A percentile compares a stretch with the other conserved stretches of the same genome.
Conservation (phyloP, 2,888 invertebrate genomes). For the Incurvaria masculella region DNA sequence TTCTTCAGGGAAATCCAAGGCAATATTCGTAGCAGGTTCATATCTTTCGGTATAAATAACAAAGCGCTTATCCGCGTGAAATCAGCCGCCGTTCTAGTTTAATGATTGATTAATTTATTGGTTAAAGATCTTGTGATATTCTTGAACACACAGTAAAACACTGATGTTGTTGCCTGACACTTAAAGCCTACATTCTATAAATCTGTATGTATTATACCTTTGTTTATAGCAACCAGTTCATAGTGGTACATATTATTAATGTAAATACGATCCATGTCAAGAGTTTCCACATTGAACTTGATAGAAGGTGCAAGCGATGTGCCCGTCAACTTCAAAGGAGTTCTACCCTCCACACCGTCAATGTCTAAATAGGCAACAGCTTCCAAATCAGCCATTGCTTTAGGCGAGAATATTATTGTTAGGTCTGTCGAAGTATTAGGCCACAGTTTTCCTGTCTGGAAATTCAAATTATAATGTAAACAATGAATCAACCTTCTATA, state of each 20-base stretch:
- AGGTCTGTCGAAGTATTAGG: conserved; percentile 52
- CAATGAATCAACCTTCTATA: too few species aligned
- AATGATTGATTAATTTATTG: too few species aligned
- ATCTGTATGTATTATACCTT: too few species aligned
- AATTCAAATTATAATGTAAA: conserved; percentile 3
- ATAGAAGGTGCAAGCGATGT: conserved; percentile 57
- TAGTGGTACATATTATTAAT: conserved; percentile 57
- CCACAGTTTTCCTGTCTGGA: conserved; percentile 58
- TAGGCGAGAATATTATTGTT: conserved; percentile 54
- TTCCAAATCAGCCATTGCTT: conserved; percentile 45
- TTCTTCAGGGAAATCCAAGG: too few species aligned
- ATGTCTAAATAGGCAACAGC: conserved; percentile 57
- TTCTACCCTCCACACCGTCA: conserved; percentile 49
- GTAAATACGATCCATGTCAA: conserved; percentile 57
- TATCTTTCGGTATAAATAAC: too few species aligned
- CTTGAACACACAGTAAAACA: too few species aligned
- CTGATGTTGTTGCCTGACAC: too few species aligned
- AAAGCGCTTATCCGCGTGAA: too few species aligned
- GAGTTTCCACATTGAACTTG: conserved; percentile 49
- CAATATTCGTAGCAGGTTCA: too few species aligned
- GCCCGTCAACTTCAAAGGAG: conserved; percentile 51
- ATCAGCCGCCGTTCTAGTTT: too few species aligned
- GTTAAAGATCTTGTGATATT: too few species aligned
- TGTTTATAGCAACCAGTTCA: conserved; percentile 57
- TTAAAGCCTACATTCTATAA: too few species aligned